phyloP scores from a whole-genome alignment of 2,113 vertebrate species.

The Glareola pratincola region DNA sequence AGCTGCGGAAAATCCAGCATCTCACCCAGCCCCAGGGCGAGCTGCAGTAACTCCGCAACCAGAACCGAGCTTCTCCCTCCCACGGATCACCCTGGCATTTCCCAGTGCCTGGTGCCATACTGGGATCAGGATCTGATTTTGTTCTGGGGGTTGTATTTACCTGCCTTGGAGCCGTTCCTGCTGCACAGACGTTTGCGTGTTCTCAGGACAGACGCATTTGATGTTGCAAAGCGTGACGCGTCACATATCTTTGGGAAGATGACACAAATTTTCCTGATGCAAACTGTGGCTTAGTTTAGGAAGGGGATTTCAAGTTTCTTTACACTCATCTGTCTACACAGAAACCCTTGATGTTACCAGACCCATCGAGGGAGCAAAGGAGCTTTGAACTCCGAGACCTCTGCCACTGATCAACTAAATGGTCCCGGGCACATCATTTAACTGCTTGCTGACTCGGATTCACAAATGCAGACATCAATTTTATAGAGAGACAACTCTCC shows the following conservation, averaged over 20 bases:
- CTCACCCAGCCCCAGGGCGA: neutral
- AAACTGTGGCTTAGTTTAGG: neutral
- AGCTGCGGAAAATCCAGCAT: accelerated
- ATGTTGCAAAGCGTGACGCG: neutral
- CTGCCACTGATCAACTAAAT: neutral
- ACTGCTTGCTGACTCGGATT: neutral
- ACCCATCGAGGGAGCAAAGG: neutral
- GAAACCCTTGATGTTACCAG: neutral
- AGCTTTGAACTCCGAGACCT: neutral
- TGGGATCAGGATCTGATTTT: neutral
- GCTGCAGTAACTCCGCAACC: neutral
- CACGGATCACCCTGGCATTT: accelerated
- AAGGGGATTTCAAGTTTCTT: neutral
- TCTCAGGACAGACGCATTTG: neutral
- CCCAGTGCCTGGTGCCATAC: accelerated
- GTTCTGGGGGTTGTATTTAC: no score
- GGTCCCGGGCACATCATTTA: neutral
- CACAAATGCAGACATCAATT: neutral
- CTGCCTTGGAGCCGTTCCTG: neutral
- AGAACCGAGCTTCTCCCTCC: neutral
- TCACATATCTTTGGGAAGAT: neutral
- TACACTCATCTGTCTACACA: neutral
- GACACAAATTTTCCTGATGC: neutral
- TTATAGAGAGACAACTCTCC: neutral
- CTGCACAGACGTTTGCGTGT: neutral